Conservation (phyloP, 2,888 invertebrate genomes). For the Pilophorus perplexus region DNA sequence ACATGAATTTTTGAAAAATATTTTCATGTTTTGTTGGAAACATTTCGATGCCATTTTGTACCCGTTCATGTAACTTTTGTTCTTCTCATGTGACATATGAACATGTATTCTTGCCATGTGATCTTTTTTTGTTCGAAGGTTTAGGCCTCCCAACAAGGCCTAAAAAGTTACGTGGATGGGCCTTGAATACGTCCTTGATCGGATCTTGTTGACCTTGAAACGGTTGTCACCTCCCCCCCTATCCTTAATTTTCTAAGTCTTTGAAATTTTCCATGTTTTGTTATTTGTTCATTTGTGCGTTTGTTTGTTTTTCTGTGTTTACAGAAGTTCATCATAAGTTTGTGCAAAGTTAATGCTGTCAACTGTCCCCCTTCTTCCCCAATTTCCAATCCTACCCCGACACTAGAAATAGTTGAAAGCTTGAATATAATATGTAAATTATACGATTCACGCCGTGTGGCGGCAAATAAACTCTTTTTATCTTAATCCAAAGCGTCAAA, state of each 20-base stretch:
- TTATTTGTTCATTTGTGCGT: constrained; percentile 27
- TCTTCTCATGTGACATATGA: too few species aligned
- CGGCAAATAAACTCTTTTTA: too few species aligned
- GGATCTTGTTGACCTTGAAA: too few species aligned
- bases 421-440: too few species aligned
- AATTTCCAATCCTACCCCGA: background rate
- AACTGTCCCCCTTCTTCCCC: background rate
- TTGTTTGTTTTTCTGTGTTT: constrained; percentile 40
- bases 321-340: constrained; percentile 16
- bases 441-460: too few species aligned
- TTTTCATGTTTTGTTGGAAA: background rate
- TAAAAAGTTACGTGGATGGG: too few species aligned
- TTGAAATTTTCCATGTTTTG: background rate
- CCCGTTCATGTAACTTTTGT: background rate
- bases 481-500: too few species aligned
- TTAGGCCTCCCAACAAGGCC: too few species aligned
- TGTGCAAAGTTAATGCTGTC: constrained; percentile 2
- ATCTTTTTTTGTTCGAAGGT: too few species aligned
- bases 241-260: background rate
- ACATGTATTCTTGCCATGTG: background rate
- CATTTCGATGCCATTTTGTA: background rate
- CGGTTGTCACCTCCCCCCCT: background rate
- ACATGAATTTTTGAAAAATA: background rate
- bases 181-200: too few species aligned
- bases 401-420: too few species aligned